Conservation (phyloP, 2,888 invertebrate genomes). For the Coelinius sp. region DNA sequence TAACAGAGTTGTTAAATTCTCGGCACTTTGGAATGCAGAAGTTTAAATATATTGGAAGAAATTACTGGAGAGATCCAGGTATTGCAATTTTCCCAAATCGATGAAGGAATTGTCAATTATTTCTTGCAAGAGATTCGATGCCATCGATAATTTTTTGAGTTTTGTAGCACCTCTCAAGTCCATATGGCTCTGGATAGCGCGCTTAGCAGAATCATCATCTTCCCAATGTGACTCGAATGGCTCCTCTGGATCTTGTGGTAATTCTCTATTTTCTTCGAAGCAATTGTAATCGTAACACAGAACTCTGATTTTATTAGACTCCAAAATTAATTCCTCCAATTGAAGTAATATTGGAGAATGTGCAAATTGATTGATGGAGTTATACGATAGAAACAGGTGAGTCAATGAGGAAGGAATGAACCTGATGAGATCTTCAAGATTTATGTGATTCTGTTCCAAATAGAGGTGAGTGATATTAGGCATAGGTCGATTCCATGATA, state of each 20-base stretch:
- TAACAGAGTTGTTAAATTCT: slow-evolving; percentile 11
- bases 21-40: slow-evolving; percentile 29
- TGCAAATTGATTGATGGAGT: neutral
- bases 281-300: neutral
- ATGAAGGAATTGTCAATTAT: slow-evolving; percentile 40
- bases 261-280: no score
- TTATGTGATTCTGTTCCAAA: slow-evolving; percentile 32
- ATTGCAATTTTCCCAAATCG: slow-evolving; percentile 24
- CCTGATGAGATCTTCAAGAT: neutral
- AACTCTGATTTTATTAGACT: neutral
- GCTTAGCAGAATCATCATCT: no score
- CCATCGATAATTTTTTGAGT: slow-evolving; percentile 30
- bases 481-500: slow-evolving; percentile 7
- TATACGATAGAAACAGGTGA: neutral
- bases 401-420: slow-evolving; percentile 24
- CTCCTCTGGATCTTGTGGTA: neutral
- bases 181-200: no score
- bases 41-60: slow-evolving; percentile 23
- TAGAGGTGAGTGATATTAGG: slow-evolving; percentile 36
- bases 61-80: slow-evolving; percentile 42
- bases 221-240: neutral
- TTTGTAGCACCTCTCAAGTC: slow-evolving; percentile 20
- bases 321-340: neutral
- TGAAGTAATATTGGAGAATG: neutral
- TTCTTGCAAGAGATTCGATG: slow-evolving; percentile 17